Base-by-base conservation (phyloP, 2,797 vertebrate species). In the Erpetoichthys calabaricus region DNA sequence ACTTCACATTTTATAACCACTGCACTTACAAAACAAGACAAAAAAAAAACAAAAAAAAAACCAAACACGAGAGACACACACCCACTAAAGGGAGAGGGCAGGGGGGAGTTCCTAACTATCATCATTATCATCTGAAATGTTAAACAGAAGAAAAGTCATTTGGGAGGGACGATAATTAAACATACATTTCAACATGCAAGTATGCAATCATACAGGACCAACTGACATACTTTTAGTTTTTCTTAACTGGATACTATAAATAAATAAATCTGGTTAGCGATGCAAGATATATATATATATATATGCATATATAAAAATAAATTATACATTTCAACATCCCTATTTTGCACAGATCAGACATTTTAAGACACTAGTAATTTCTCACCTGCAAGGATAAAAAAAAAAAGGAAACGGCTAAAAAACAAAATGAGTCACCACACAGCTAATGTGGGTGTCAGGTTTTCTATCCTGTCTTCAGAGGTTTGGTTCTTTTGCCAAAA, bases 221-320 rank as follows among this genome's bases (percentile, higher is more conserved):
- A 54, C 54, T 58, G 55, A 53, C 7, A 63, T 44, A 42, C 51
- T 53, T 53, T 63, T 45, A 57, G 43, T 42, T 42, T 51, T 63
- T 59, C 47, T 59, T 58, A 8, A 60, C 59, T 42, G 45, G 44
- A 51, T 47, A 49, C 51, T n/a, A 58, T 56, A 60, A 51, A 61
- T 67, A 70, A 69, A 69, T 62, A 66, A 64, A 73, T 65, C 64
- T 57, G 66, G 44, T 61, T 58, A 46, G 47, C 53, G 25, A 44
- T 47, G 58, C 43, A 60, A 51, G 47, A 45, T 51, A 50, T 59
- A 64, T 25, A 25, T 59, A 64, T 25, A 25, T 25, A 25, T 25
- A 25, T 25, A n/a, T n/a, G 25, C 25, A 47, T 53, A 67, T 59
- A 67, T 42, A 61, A 60, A 69, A 62, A 68, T 61, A 64, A 50